Base-by-base conservation (phyloP, 2,888 invertebrate species). In the Aphidius colemani region DNA sequence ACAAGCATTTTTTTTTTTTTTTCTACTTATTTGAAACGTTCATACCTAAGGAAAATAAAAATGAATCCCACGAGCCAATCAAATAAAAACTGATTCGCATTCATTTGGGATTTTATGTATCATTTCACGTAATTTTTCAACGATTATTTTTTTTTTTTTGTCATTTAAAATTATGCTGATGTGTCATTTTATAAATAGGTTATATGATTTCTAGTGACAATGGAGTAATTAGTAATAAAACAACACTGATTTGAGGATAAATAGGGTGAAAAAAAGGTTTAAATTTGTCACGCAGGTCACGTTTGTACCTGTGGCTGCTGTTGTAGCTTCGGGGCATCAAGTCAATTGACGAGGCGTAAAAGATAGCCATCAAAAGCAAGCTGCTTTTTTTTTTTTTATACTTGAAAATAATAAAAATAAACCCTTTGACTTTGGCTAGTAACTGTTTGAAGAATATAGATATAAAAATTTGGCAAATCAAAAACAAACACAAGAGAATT, bases 31-130 rank as follows among this genome's bases (percentile, higher is more conserved):
- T 67, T 73, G 70, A 71, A 72, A 73, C 71, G 43, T 55, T 57
- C 59, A 70, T 64, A 70, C 69, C 68, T 65, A 44, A 62, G 69
- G 67, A 66, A 70, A 59, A 44, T 13, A 45, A 45, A 6, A 43
- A 39, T 59, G 62, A 61, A 66, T 74, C 76, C 76, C 74, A 64
- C 66, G 74, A 73, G 75, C 67, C 75, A 78, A 79, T 78, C 76
- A 72, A 74, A 74, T 72, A 68, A 70, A 74, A 73, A 76, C 76
- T 79, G 78, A 79, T 79, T 76, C 75, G 70, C 70, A 67, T 67
- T 74, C 77, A 74, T 75, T 74, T 67, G 78, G 77, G 78, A 76
- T 67, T 74, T 75, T 63, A 59, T 72, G 67, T 73, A 68, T 72
- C 73, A 76, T 75, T 76, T 72, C 65, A 61, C 64, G 67, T 68